These are phyloP conservation scores for Labeo rohita DNA, from an alignment of 2,113 vertebrate genomes.

Conservation along the genomic window DNA sequence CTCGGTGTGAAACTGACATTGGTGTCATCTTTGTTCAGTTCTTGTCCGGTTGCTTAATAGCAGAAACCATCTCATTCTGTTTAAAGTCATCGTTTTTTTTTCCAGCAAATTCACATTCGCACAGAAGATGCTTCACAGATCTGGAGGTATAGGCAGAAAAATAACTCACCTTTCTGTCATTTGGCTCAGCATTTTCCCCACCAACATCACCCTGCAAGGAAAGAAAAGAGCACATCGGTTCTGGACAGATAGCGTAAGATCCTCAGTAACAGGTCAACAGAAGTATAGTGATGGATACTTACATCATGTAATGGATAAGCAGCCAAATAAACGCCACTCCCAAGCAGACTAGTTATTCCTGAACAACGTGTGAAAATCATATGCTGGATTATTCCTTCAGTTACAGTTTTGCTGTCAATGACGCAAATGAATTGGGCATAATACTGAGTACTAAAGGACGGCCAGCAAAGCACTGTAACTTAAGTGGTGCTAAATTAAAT, in stretches of 20 bases:
- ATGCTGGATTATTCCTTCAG: background rate
- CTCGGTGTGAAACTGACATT: too few relatives aligned
- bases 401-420: background rate
- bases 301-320: background rate
- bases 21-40: too few relatives aligned
- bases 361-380: background rate
- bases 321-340: background rate
- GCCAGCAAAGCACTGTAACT: constrained; percentile 50
- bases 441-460: too few relatives aligned
- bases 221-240: background rate
- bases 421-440: too few relatives aligned
- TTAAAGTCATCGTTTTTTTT: background rate
- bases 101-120: too few relatives aligned
- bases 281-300: background rate
- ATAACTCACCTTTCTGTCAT: background rate
- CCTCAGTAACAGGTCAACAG: background rate
- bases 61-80: background rate
- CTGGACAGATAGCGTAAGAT: background rate
- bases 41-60: background rate
- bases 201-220: background rate
- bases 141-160: background rate
- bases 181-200: background rate
- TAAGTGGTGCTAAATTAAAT: background rate
- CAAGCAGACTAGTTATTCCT: background rate
- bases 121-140: too few relatives aligned